phyloP scores from a whole-genome alignment of 2,113 vertebrate species.

The Cochlearius cochlearius region DNA sequence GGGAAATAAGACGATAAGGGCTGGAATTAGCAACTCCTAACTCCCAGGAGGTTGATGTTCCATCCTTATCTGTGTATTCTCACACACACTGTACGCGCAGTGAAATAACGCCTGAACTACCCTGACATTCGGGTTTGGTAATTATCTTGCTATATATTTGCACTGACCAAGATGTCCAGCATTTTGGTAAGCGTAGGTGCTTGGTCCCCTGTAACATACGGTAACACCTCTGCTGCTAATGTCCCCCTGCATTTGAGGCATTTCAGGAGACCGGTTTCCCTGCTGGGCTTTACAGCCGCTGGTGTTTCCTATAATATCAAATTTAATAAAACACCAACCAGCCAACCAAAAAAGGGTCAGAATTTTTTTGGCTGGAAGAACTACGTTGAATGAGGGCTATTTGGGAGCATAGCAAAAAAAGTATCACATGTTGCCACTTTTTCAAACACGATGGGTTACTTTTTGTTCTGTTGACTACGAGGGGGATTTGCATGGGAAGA shows the following conservation, averaged over 20 bases:
- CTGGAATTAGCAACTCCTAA: conserved; percentile 26
- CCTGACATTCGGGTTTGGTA: not conserved
- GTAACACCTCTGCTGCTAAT: not conserved
- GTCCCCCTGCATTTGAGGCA: not conserved
- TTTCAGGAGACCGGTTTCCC: not conserved
- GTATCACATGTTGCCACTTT: not conserved
- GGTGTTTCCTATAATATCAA: not conserved
- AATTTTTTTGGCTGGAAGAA: not conserved
- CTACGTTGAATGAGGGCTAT: not conserved
- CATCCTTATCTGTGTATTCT: not conserved
- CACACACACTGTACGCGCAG: rapidly evolving
- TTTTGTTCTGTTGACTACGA: not conserved
- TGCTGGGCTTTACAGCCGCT: not conserved
- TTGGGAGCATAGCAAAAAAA: not conserved
- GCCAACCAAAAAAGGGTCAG: not conserved
- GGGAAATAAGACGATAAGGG: not conserved
- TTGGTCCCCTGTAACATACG: rapidly evolving
- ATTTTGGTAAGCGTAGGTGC: not conserved
- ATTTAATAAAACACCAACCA: not conserved
- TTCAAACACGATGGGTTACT: not conserved
- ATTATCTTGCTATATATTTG: not conserved
- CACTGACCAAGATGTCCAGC: not conserved
- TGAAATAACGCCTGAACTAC: not conserved
- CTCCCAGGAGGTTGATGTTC: not conserved
- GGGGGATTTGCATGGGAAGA: not conserved